Evolutionary conservation across 1,140 invertebrate species (phyloP), one percentile per base, ranked within the genome.

Genomic region (Streblospio benedicti): DNA sequence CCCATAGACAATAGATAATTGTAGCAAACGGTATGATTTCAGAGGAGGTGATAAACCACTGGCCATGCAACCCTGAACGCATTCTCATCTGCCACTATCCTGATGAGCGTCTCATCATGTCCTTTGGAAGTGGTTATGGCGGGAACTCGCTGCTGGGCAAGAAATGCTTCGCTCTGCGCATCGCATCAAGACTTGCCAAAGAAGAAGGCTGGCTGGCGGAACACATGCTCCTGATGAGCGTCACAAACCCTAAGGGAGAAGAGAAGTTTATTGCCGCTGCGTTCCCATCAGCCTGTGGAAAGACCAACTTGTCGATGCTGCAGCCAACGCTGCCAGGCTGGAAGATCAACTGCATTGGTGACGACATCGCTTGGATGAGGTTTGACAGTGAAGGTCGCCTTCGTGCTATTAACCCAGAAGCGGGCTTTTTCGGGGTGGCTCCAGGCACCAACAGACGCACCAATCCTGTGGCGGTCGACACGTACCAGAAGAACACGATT

Each of bases 241-340:
- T 98, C 57, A 97, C 95, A 1, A 89, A 92, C 77, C 91, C 91
- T 1, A 78, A 87, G 71, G 93, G 93, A 12, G 83, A 84, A 50
- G 95, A 97, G 77, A 78, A 75, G 64, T 99, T 99, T 76, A 89
- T 99, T 60, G 93, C 90, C 0, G 96, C 95, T 0, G 96, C 96
- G 2, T 99, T 99, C 73, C 96, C 96, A 0, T 95, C 91, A 38
- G 95, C 95, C 43, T 99, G 96, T 72, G 96, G 96, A 14, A 99
- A 99, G 78, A 99, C 96, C 4, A 99, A 99, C 79, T 77, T 99
- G 51, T 96, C 96, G 4, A 99, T 99, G 96, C 84, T 99, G 84
- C 89, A 86, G 20, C 92, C 96, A 0, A 84, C 88, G 0, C 75
- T 99, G 31, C 89, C 92, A 0, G 93, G 93, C 5, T 99, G 94